Conservation (phyloP, 1,140 invertebrate species). For the Orius insidiosus region DNA sequence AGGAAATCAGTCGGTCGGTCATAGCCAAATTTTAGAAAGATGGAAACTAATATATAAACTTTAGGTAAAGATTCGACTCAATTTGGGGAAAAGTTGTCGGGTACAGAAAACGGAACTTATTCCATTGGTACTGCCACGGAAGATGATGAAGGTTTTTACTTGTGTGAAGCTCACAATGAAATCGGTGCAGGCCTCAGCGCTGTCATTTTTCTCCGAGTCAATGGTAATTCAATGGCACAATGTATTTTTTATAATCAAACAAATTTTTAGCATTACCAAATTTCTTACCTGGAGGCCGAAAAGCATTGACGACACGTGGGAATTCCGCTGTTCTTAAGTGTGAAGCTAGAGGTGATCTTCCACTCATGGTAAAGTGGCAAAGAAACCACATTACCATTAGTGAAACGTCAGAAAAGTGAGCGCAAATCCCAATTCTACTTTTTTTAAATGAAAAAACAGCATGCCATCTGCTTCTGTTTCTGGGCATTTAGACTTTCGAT, state of each 20-base stretch:
- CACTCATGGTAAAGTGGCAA: slow-evolving; percentile 37
- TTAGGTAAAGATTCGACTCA: slow-evolving; percentile 5
- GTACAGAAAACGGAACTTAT: slow-evolving; percentile 12
- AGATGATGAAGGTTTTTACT: slow-evolving; percentile 32
- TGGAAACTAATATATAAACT: too few species aligned
- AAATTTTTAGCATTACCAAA: slow-evolving; percentile 3
- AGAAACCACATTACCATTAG: slow-evolving; percentile 1
- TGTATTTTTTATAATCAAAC: not conserved
- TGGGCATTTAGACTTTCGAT: too few species aligned
- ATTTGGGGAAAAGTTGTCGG: slow-evolving; percentile 5
- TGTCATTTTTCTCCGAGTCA: slow-evolving; percentile 32
- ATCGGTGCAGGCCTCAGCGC: slow-evolving; percentile 36
- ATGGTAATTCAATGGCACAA: slow-evolving; percentile 26
- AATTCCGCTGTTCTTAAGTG: slow-evolving; percentile 34
- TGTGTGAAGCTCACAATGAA: slow-evolving; percentile 37
- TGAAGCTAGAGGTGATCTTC: slow-evolving; percentile 39
- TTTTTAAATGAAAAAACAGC: too few species aligned
- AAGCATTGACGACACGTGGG: slow-evolving; percentile 29
- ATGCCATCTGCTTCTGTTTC: too few species aligned
- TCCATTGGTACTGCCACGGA: slow-evolving; percentile 16
- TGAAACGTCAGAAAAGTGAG: slow-evolving; percentile 2
- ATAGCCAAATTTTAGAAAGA: not conserved
- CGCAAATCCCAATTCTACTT: not conserved
- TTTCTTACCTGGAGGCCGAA: slow-evolving; percentile 17
- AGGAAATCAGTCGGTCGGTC: slow-evolving; percentile 15